Evolutionary conservation across 2,797 vertebrate genomes (phyloP).

Genomic region (Pseudochaenichthys georgianus): DNA sequence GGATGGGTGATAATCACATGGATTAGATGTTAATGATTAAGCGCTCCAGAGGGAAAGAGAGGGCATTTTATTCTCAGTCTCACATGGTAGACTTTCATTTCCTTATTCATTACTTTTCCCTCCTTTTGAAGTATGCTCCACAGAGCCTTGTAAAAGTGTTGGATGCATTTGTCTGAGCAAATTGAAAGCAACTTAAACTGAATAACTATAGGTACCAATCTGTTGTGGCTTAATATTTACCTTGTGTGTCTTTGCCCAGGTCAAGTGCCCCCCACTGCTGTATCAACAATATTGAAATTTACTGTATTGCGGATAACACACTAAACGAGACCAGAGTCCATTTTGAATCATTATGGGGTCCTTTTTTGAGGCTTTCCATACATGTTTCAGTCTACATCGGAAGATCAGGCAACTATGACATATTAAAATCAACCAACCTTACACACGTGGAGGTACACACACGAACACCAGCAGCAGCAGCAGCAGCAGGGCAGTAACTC

Average conservation of each 20-base stretch:
- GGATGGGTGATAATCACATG: constrained; percentile 67
- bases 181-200: constrained; percentile 33
- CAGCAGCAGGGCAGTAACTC: constrained; percentile 79
- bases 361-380: constrained; percentile 62
- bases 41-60: constrained; percentile 49
- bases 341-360: constrained; percentile 72
- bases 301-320: constrained; percentile 37
- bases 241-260: constrained; percentile 48
- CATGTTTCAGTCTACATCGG: constrained; percentile 70
- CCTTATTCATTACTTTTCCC: constrained; percentile 60
- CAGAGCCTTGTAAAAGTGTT: constrained; percentile 45
- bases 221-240: constrained; percentile 63
- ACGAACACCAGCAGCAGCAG: constrained; percentile 50
- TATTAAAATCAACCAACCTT: constrained; percentile 84
- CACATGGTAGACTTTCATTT: constrained; percentile 71
- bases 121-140: constrained; percentile 43
- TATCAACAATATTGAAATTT: constrained; percentile 59
- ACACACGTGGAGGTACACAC: constrained; percentile 66
- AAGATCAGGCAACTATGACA: constrained; percentile 72
- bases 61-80: constrained; percentile 68
- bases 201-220: constrained; percentile 12
- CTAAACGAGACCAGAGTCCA: constrained; percentile 17
- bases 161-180: constrained; percentile 25
- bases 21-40: constrained; percentile 81
- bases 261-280: constrained; percentile 51